These are phyloP conservation scores for Isotomurus palustris DNA, from an alignment of 2,888 invertebrate species.

Conservation along the genomic window DNA sequence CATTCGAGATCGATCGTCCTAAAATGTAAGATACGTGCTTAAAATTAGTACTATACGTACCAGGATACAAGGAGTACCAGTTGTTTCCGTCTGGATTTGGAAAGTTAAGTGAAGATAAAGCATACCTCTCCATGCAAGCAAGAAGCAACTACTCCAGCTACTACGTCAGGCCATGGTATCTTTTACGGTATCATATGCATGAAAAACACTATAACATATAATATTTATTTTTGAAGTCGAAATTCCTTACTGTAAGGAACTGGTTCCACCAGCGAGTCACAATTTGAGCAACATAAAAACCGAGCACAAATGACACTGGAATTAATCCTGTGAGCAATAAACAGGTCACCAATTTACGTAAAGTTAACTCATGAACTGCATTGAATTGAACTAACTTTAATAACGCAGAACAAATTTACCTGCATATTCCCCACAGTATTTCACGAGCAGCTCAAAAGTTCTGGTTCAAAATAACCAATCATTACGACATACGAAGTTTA, in stretches of 20 bases:
- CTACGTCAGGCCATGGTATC: conserved; percentile 20
- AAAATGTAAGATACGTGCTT: background rate
- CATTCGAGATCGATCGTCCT: conserved; percentile 21
- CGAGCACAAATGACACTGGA: conserved; percentile 53
- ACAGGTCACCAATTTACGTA: background rate
- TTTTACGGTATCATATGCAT: too few relatives aligned
- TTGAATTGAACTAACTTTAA: too few relatives aligned
- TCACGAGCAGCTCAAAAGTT: conserved; percentile 72
- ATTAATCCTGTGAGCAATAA: too few relatives aligned
- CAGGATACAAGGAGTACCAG: background rate
- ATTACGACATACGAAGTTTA: background rate
- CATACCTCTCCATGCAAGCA: conserved; percentile 16
- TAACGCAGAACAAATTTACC: too few relatives aligned
- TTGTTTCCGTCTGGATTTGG: background rate
- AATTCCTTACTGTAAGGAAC: conserved; percentile 44
- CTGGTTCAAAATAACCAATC: conserved; percentile 51
- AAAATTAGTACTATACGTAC: too few relatives aligned
- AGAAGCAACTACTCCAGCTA: conserved; percentile 10
- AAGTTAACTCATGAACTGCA: too few relatives aligned
- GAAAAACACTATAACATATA: background rate
- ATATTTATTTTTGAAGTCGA: background rate
- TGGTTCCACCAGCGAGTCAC: conserved; percentile 53
- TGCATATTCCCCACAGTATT: conserved; percentile 78
- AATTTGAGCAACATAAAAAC: conserved; percentile 53
- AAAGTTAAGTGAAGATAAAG: background rate